Conservation (phyloP, 2,888 invertebrate genomes). For the Plagodis pulveraria region DNA sequence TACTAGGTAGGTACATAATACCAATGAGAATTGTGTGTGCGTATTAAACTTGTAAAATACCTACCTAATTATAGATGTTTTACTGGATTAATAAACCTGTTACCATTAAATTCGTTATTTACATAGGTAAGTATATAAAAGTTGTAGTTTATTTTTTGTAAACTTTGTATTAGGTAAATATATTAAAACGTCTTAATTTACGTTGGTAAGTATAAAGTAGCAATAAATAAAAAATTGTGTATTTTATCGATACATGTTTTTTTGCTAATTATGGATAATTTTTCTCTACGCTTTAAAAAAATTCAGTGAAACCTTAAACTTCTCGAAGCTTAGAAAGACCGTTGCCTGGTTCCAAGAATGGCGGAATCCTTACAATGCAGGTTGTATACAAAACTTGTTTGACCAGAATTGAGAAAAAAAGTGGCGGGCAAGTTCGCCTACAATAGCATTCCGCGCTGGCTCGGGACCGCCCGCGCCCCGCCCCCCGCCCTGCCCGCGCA, state of each 20-base stretch:
- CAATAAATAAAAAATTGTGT: too few relatives aligned
- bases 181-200: too few relatives aligned
- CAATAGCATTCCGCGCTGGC: constrained; percentile 80
- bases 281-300: constrained; percentile 23
- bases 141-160: too few relatives aligned
- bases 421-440: constrained; percentile 84
- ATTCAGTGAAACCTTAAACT: constrained; percentile 56
- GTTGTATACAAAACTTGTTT: constrained; percentile 85
- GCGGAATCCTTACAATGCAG: constrained; percentile 84
- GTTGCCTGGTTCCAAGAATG: constrained; percentile 77
- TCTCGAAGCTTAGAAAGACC: constrained; percentile 71
- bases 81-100: too few relatives aligned
- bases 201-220: too few relatives aligned
- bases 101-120: too few relatives aligned
- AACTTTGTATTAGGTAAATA: too few relatives aligned
- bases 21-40: too few relatives aligned
- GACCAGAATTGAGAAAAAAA: constrained; percentile 82
- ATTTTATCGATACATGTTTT: not conserved
- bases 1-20: too few relatives aligned
- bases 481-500: constrained; percentile 57
- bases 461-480: constrained; percentile 69
- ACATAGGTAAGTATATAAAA: too few relatives aligned
- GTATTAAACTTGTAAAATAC: too few relatives aligned
- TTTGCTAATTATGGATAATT: not conserved
- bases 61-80: too few relatives aligned